Percentiles rank a stretch among this genome's conserved stretches.
phyloP scores from a whole-genome alignment of 2,888 invertebrate species.

The Epiblema foenella region DNA sequence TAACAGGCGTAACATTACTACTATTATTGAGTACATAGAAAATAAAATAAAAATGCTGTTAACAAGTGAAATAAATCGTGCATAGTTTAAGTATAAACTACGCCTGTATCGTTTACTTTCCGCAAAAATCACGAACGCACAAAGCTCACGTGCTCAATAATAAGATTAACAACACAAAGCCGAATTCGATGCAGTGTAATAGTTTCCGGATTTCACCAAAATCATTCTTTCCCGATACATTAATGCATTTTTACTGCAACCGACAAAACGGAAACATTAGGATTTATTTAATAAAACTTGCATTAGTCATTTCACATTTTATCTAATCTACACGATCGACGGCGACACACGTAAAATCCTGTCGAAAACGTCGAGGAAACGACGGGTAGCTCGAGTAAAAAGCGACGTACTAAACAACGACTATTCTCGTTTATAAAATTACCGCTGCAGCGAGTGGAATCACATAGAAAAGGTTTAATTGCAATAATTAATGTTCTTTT shows the following conservation, averaged over 20 bases:
- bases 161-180: constrained; percentile 71
- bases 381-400: background rate
- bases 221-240: constrained; percentile 54
- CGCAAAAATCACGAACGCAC: constrained; percentile 75
- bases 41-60: background rate
- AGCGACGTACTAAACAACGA: background rate
- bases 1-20: background rate
- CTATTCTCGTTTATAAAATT: background rate
- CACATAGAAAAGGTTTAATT: constrained; percentile 58
- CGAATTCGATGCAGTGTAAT: constrained; percentile 65
- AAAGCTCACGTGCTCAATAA: constrained; percentile 79
- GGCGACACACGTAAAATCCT: constrained; percentile 34
- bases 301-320: constrained; percentile 47
- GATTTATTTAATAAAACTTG: constrained; percentile 50
- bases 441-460: constrained; percentile 11
- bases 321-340: constrained; percentile 64
- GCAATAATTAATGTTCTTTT: constrained; percentile 61
- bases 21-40: background rate
- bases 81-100: constrained; percentile 2
- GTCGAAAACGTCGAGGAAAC: background rate
- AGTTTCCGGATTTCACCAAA: constrained; percentile 72
- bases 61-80: background rate
- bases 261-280: constrained; percentile 66
- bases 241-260: constrained; percentile 55
- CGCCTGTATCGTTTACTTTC: constrained; percentile 65